Evolutionary conservation across 2,113 vertebrate genomes (phyloP).

Genomic region (Laticauda laticaudata): DNA sequence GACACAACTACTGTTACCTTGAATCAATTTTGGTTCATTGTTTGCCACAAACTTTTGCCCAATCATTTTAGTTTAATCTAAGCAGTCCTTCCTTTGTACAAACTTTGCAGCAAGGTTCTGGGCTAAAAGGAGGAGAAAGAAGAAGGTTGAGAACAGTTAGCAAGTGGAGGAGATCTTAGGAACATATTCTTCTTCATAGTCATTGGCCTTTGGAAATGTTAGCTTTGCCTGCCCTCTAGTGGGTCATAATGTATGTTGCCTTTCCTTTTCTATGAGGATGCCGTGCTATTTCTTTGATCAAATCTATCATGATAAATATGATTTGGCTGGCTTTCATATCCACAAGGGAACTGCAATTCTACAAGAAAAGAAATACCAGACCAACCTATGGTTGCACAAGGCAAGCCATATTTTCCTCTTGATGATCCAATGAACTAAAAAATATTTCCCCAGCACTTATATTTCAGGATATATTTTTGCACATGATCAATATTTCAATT

Average conservation of each 20-base stretch:
- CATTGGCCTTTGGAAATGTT: constrained; percentile 55
- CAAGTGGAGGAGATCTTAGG: background rate
- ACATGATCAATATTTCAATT: background rate
- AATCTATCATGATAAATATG: background rate
- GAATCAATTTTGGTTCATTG: constrained; percentile 37
- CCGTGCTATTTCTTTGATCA: background rate
- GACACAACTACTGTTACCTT: constrained; percentile 30
- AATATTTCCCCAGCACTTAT: background rate
- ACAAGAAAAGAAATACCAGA: background rate
- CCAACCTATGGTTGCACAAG: background rate
- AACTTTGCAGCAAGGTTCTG: constrained; percentile 20
- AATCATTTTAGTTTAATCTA: constrained; percentile 38
- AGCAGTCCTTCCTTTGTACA: background rate
- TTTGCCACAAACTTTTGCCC: constrained; percentile 29
- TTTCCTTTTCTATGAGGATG: constrained; percentile 14
- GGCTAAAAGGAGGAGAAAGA: background rate
- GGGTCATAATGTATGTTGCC: constrained; percentile 61
- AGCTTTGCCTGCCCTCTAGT: constrained; percentile 76
- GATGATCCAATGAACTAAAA: background rate
- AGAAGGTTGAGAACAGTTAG: background rate
- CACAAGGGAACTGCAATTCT: background rate
- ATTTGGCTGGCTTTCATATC: background rate
- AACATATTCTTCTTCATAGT: background rate
- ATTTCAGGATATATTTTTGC: background rate
- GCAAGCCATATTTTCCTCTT: background rate